phyloP scores from a whole-genome alignment of 1,140 invertebrate species.

The Antheraea pernyi region DNA sequence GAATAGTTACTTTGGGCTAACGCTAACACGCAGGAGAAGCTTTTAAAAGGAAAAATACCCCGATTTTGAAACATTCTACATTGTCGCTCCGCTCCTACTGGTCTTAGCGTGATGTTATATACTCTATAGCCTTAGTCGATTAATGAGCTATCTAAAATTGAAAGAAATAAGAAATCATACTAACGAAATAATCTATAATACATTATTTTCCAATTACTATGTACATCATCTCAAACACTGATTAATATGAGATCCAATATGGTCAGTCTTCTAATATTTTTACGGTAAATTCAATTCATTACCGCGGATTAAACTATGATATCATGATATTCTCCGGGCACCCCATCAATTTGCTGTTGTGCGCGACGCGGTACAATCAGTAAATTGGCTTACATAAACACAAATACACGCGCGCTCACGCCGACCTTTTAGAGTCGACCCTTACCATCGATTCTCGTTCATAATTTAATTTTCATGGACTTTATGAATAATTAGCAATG shows the following conservation, averaged over 20 bases:
- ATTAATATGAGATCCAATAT: background rate
- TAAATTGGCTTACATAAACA: constrained; percentile 34
- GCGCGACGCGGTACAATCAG: constrained; percentile 27
- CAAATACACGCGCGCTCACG: constrained; percentile 21
- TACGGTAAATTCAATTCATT: constrained; percentile 18
- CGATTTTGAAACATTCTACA: too few relatives aligned
- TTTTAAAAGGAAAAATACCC: too few relatives aligned
- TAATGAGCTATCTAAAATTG: too few relatives aligned
- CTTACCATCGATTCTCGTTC: background rate
- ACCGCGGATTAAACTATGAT: constrained; percentile 28
- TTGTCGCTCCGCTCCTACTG: too few relatives aligned
- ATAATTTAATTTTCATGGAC: background rate
- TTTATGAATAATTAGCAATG: background rate
- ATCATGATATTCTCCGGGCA: constrained; percentile 16
- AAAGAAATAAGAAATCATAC: too few relatives aligned
- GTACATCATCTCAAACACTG: constrained; percentile 12
- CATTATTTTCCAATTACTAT: constrained; percentile 20
- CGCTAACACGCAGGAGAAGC: too few relatives aligned
- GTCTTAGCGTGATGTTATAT: too few relatives aligned
- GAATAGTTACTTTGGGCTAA: too few relatives aligned
- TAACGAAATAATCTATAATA: too few relatives aligned
- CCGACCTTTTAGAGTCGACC: background rate
- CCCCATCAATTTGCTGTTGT: constrained; percentile 28
- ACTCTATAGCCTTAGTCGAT: too few relatives aligned
- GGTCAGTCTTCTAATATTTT: background rate